Conservation (phyloP, 2,888 invertebrate genomes). For the Oithona nana region DNA sequence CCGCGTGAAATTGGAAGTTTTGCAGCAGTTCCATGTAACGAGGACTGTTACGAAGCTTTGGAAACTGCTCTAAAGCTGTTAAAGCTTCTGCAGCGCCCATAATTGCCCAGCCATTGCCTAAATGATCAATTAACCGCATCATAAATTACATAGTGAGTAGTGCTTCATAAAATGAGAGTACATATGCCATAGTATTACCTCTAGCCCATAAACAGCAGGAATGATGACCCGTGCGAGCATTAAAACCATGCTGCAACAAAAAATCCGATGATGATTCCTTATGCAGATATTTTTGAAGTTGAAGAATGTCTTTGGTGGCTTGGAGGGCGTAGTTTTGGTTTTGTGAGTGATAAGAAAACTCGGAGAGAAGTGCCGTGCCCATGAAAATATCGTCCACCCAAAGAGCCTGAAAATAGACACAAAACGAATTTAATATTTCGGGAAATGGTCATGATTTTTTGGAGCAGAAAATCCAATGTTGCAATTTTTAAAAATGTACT, state of each 20-base stretch:
- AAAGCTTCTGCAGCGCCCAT: background rate
- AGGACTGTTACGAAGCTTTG: background rate
- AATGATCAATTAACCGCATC: background rate
- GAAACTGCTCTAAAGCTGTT: background rate
- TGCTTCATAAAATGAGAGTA: background rate
- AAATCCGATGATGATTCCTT: background rate
- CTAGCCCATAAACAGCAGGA: background rate
- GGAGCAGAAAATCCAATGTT: too few relatives aligned
- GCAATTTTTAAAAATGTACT: too few relatives aligned
- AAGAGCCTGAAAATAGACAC: background rate
- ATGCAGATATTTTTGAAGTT: background rate
- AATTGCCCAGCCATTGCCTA: conserved; percentile 3
- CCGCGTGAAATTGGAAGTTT: background rate
- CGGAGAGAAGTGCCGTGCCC: background rate
- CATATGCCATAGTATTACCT: background rate
- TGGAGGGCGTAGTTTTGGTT: background rate
- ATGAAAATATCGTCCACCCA: conserved; percentile 11
- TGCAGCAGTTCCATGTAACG: background rate
- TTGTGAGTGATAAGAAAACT: background rate
- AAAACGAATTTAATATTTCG: background rate
- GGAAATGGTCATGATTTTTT: background rate
- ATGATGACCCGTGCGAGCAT: background rate
- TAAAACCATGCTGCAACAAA: background rate
- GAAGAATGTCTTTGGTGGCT: background rate
- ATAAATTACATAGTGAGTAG: background rate